A percentile compares a stretch with the other conserved stretches of the same genome.
Conservation (phyloP, 2,113 vertebrate genomes). For the Gavia stellata region DNA sequence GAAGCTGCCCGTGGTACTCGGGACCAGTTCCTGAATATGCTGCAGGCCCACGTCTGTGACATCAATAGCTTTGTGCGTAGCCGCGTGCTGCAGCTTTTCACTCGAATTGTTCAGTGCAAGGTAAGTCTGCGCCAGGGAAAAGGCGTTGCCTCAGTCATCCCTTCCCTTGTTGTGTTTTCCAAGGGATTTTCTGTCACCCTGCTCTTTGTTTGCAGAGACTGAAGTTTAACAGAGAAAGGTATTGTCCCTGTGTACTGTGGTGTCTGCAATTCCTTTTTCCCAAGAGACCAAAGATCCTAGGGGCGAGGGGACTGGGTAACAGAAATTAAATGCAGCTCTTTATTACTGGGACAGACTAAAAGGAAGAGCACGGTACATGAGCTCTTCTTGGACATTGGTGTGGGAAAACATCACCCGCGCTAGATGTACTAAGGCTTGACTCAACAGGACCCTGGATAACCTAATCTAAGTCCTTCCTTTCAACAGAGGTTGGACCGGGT, state of each 20-base stretch:
- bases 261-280: not conserved
- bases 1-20: slow-evolving; percentile 80
- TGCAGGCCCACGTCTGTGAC: slow-evolving; percentile 89
- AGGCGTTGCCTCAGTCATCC: fast-evolving
- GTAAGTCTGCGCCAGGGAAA: slow-evolving; percentile 41
- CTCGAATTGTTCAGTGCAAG: slow-evolving; percentile 87
- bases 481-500: not conserved
- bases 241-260: not conserved
- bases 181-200: not conserved
- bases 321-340: not conserved
- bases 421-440: not conserved
- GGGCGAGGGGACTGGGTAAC: not conserved
- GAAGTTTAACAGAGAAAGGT: not conserved
- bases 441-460: not conserved
- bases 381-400: not conserved
- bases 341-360: not conserved
- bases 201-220: not conserved
- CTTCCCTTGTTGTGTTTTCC: not conserved
- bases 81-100: slow-evolving; percentile 87
- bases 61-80: slow-evolving; percentile 83
- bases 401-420: not conserved
- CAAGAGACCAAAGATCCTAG: not conserved
- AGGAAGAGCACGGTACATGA: not conserved
- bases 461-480: not conserved
- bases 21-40: slow-evolving; percentile 84